phyloP scores from a whole-genome alignment of 2,113 vertebrate genomes.

The Corapipo altera region DNA sequence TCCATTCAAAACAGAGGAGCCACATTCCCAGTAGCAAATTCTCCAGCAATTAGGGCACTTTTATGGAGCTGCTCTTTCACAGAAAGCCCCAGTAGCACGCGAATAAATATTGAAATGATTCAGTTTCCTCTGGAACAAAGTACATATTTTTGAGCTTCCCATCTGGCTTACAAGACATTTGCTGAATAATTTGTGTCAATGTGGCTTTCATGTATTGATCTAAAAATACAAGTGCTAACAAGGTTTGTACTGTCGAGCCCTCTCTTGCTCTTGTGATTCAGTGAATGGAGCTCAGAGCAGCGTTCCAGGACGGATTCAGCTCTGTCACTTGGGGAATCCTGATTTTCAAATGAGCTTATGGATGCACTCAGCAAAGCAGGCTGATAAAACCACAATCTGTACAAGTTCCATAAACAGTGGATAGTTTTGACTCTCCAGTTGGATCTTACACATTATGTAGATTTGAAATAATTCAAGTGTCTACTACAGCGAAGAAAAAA shows the following conservation, averaged over 20 bases:
- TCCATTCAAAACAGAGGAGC: neutral
- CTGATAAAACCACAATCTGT: neutral
- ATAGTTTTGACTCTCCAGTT: neutral
- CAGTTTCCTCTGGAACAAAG: constrained; percentile 58
- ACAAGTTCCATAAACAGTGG: neutral
- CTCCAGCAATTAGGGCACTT: neutral
- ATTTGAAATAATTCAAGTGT: neutral
- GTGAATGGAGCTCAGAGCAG: constrained; percentile 4
- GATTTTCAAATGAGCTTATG: constrained; percentile 13
- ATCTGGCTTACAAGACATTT: constrained; percentile 54
- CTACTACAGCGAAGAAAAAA: neutral
- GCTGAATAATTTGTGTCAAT: constrained; percentile 63
- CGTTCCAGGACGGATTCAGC: neutral
- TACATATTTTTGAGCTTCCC: constrained; percentile 45
- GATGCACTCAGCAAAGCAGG: neutral
- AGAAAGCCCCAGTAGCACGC: neutral
- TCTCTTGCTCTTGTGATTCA: neutral
- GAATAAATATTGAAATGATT: neutral
- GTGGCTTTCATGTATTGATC: constrained; percentile 56
- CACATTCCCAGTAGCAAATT: neutral
- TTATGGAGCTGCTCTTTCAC: neutral
- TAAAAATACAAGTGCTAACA: constrained; percentile 57
- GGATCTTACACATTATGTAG: neutral
- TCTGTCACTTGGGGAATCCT: neutral
- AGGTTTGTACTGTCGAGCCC: constrained; percentile 20